Percentiles rank a stretch among this genome's conserved stretches.
Evolutionary conservation across 2,888 invertebrate genomes (phyloP).

Genomic region (Esperia sulphurella): DNA sequence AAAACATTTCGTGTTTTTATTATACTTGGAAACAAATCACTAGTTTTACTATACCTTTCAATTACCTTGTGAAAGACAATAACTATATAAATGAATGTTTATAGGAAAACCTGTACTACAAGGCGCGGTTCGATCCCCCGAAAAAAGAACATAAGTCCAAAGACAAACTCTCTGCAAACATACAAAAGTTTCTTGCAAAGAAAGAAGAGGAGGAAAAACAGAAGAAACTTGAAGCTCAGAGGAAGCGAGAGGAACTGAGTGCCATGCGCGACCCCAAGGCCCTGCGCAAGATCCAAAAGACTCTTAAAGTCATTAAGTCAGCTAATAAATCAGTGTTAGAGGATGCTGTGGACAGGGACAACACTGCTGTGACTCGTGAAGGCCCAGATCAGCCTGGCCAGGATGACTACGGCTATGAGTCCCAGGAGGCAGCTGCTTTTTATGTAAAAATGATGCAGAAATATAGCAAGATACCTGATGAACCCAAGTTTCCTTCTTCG

Average conservation of each 20-base stretch:
- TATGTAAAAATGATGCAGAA: constrained; percentile 93
- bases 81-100: constrained; percentile 23
- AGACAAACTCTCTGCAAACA: constrained; percentile 85
- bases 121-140: constrained; percentile 89
- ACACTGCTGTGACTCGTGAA: constrained; percentile 86
- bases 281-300: constrained; percentile 86
- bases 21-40: not conserved
- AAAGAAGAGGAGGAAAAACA: constrained; percentile 89
- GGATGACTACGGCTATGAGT: constrained; percentile 95
- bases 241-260: constrained; percentile 82
- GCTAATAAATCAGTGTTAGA: constrained; percentile 92
- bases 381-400: constrained; percentile 91
- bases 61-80: constrained; percentile 3
- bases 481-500: constrained; percentile 82
- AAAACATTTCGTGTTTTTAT: not conserved
- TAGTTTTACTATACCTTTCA: constrained; percentile 10
- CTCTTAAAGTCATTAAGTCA: constrained; percentile 92
- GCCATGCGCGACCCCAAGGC: constrained; percentile 86
- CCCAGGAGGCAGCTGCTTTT: constrained; percentile 88
- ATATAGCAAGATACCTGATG: constrained; percentile 85
- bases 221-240: constrained; percentile 80
- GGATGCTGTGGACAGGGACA: constrained; percentile 88
- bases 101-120: constrained; percentile 81
- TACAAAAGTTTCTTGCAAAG: constrained; percentile 89
- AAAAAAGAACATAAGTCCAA: constrained; percentile 87